Evolutionary conservation across 2,797 vertebrate species (phyloP).

Genomic region (Spondyliosoma cantharus): DNA sequence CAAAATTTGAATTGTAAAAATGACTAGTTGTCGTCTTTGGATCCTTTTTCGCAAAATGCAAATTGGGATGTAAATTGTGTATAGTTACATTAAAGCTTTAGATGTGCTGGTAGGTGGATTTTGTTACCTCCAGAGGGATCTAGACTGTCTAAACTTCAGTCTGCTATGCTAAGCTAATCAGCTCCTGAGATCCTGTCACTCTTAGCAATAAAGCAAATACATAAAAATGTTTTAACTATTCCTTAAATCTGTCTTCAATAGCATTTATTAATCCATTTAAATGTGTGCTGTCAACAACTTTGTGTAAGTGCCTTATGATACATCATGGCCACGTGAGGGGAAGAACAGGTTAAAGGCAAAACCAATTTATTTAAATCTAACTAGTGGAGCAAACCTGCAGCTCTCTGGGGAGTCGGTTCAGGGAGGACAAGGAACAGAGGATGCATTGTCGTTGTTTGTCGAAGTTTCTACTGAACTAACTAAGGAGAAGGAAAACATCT

Average conservation of each 20-base stretch:
- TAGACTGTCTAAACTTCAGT: neutral
- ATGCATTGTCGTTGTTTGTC: conserved; percentile 26
- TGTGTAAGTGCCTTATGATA: conserved; percentile 35
- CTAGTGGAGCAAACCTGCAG: conserved; percentile 64
- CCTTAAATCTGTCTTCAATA: neutral
- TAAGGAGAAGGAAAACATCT: conserved; percentile 25
- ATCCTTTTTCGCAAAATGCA: neutral
- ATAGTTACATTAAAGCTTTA: neutral
- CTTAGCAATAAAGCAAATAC: neutral
- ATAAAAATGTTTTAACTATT: neutral
- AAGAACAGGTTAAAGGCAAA: conserved; percentile 46
- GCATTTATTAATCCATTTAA: neutral
- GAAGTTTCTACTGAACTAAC: conserved; percentile 24
- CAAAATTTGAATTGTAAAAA: neutral
- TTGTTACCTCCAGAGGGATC: neutral
- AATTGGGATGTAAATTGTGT: neutral
- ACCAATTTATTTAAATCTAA: conserved; percentile 55
- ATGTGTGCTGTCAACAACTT: conserved; percentile 26
- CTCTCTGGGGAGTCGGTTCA: conserved; percentile 43
- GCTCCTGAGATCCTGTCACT: neutral
- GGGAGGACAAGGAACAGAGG: conserved; percentile 37
- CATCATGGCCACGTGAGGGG: conserved; percentile 29
- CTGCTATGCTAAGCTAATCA: conserved; percentile 8
- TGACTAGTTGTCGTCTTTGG: neutral
- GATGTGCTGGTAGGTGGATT: neutral